Base-by-base conservation (phyloP, 1,140 invertebrate species). In the Scaptomyza montana region DNA sequence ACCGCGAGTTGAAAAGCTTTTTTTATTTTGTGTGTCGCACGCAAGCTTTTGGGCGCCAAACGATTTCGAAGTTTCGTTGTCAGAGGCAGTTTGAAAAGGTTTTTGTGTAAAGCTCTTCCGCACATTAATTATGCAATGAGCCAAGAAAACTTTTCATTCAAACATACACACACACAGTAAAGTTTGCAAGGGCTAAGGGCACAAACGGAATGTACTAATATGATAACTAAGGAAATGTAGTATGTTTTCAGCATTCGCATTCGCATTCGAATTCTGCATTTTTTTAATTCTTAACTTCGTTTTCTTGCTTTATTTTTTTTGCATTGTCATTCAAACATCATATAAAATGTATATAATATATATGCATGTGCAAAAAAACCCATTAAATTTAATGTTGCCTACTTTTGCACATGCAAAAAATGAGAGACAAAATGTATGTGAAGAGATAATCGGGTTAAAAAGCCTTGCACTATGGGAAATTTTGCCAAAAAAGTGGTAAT, bases 61-160 rank as follows among this genome's bases (percentile, higher is more conserved):
- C 45, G 43, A 8, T 60, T 60, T 33, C 25, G 13, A 30, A 45
- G 13, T 47, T 47, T 47, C 43, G 21, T 8, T 12, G 46, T 33
- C 5, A 5, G 30, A 33, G 21, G 21, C 30, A 21, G 12, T 21
- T 19, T 39, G 5, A 53, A 70, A 45, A 72, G 61, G 61, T 1
- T 75, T 69, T 62, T 9, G 7, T 4, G 12, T 9, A 78, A 61
- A 82, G 80, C 80, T 82, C 74, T 53, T 12, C 39, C 39, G 62
- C 65, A 70, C 54, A 43, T 84, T 71, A 84, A 84, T 84, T 84
- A 84, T 84, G 77, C 80, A 84, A 84, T 49, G 36, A 10, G 47
- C 41, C 33, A 47, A 43, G 49, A 43, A 43, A 84, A 85, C 77
- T 85, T 85, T 85, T 66, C 47, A 73, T 68, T 54, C 69, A 59